A percentile compares a stretch with the other conserved stretches of the same genome.
phyloP scores from a whole-genome alignment of 2,113 vertebrate species.

The Rhegmatorhina hoffmannsi region DNA sequence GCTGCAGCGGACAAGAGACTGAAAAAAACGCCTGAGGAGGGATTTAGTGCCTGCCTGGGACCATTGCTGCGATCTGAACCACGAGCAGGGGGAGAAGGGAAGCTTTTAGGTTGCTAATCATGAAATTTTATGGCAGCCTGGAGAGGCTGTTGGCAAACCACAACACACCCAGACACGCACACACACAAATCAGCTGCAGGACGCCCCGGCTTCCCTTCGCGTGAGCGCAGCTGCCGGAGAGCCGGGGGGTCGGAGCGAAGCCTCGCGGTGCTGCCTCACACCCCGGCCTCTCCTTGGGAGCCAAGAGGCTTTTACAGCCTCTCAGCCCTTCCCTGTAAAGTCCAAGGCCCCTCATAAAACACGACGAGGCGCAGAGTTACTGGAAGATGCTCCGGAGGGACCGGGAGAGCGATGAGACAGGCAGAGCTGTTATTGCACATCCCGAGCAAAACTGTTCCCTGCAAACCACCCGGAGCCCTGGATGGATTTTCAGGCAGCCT shows the following conservation, averaged over 20 bases:
- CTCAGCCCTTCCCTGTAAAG: conserved; percentile 40
- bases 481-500: conserved; percentile 48
- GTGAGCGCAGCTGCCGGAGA: neutral
- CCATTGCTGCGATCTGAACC: neutral
- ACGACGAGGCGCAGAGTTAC: conserved; percentile 22
- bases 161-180: neutral
- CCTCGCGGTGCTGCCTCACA: neutral
- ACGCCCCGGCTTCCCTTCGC: neutral
- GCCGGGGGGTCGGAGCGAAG: neutral
- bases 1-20: neutral
- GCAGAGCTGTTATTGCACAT: conserved; percentile 8
- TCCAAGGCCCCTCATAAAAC: conserved; percentile 44
- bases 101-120: conserved; percentile 42
- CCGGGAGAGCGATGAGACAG: conserved; percentile 22
- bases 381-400: conserved; percentile 42
- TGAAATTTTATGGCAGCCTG: conserved; percentile 42
- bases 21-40: neutral
- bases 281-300: neutral
- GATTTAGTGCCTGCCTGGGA: conserved; percentile 30
- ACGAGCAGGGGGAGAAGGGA: neutral
- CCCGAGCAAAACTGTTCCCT: conserved; percentile 39
- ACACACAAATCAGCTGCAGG: neutral
- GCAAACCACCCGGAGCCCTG: conserved; percentile 35
- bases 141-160: conserved; percentile 40
- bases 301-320: conserved; percentile 51